Base-by-base conservation (phyloP, 2,888 invertebrate genomes). In the Microplitis deprimator region DNA sequence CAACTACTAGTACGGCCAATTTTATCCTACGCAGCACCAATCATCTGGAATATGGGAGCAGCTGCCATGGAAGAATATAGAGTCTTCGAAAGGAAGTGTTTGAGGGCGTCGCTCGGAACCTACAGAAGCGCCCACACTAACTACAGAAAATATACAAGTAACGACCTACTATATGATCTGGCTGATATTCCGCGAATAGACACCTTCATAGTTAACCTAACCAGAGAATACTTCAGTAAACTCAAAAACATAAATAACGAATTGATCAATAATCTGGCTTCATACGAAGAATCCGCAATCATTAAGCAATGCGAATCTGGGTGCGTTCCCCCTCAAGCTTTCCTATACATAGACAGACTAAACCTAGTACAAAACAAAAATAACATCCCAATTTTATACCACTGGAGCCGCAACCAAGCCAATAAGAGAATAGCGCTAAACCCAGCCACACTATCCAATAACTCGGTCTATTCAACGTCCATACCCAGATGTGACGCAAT, bases 21-120 rank as follows among this genome's bases (percentile, higher is more conserved):
- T 4, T 3, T 80, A 0, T 79, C 81, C 0, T 81, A 81, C 39
- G 79, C 73, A 1, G 41, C 73, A 0, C 80, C 78, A 7, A 70
- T 80, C 0, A 78, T 78, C 64, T 82, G 76, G 69, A 82, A 83
- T 29, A 40, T 76, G 0, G 64, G 74, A 1, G 79, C 81, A 0
- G 20, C 79, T 0, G 13, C 62, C 0, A 81, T 81, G 75, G 81
- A 82, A 76, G 81, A 78, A 62, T 1, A 83, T 0, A 38, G 82
- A 41, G 60, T 3, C 7, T 80, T 79, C 17, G 81, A 76, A 72
- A 68, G 81, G 59, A 68, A 50, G 5, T 81, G 81, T 38, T 38
- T 81, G 20, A 6, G 20, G 77, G 38, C 60, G 1, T 40, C 20
- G n/a, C 72, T 78, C 5, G 40, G 59, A 4, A 40, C 67, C 10